Conservation (phyloP, 2,797 vertebrate species). For the Pangasius krempfi region DNA sequence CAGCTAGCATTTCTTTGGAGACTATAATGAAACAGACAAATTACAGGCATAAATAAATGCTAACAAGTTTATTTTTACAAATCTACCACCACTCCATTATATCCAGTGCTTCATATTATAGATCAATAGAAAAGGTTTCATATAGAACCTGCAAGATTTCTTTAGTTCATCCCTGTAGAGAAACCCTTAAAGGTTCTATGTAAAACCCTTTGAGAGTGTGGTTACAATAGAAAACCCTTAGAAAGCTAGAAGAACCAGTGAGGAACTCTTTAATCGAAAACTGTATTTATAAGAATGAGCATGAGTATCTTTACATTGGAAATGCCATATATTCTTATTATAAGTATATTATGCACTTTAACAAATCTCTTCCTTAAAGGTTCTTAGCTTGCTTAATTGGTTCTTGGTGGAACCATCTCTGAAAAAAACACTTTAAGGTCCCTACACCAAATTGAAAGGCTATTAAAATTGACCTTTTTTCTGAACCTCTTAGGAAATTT, state of each 20-base stretch:
- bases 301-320: background rate
- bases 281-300: background rate
- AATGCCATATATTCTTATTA: background rate
- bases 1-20: background rate
- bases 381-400: background rate
- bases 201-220: background rate
- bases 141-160: no score
- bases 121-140: background rate
- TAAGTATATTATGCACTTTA: background rate
- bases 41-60: background rate
- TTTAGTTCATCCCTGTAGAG: background rate
- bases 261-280: background rate
- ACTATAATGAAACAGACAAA: background rate
- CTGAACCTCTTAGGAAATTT: background rate
- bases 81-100: background rate
- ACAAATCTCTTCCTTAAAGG: background rate
- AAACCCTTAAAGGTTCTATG: background rate
- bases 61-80: conserved; percentile 20
- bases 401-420: background rate
- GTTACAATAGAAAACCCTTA: background rate
- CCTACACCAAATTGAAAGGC: background rate
- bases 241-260: background rate
- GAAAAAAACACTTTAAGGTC: background rate
- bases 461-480: background rate
- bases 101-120: background rate